Evolutionary conservation across 2,888 invertebrate species (phyloP).

Genomic region (Emmelina monodactyla): DNA sequence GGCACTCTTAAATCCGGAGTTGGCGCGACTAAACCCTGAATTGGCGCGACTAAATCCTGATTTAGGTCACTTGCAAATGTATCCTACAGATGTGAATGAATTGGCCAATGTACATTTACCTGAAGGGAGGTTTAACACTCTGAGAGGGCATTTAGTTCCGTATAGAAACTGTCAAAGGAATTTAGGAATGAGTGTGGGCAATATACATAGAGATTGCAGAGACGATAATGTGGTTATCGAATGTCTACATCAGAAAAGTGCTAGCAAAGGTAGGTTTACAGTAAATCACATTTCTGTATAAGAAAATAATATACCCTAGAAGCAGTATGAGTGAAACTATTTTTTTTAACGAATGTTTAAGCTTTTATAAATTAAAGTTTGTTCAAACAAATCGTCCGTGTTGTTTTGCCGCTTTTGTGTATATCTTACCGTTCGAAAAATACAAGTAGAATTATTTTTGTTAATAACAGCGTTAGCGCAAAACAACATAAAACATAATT

Average conservation of each 20-base stretch:
- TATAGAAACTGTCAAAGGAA: constrained; percentile 39
- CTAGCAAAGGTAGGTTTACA: constrained; percentile 38
- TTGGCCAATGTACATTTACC: constrained; percentile 29
- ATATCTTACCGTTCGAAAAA: too few relatives aligned
- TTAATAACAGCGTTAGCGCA: too few relatives aligned
- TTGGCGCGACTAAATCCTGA: constrained; percentile 14
- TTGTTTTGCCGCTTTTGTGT: too few relatives aligned
- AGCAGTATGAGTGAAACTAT: too few relatives aligned
- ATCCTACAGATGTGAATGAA: constrained; percentile 25
- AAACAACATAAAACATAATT: too few relatives aligned
- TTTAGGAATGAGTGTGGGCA: constrained; percentile 42
- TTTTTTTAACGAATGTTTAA: too few relatives aligned
- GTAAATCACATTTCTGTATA: constrained; percentile 7
- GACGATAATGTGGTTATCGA: constrained; percentile 38
- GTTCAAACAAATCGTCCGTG: too few relatives aligned
- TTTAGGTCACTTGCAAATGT: constrained; percentile 19
- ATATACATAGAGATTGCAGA: constrained; percentile 43
- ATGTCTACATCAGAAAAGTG: constrained; percentile 46
- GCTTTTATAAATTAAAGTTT: too few relatives aligned
- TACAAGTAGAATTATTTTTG: too few relatives aligned
- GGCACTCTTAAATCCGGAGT: constrained; percentile 20
- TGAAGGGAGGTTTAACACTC: constrained; percentile 39
- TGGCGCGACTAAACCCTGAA: constrained; percentile 16
- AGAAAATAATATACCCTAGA: too few relatives aligned
- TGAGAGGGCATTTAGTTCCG: constrained; percentile 52